A percentile compares a stretch with the other conserved stretches of the same genome.
Evolutionary conservation across 30 jellyfish, hydroid and myxozoan species (phyloP).

Genomic region (Chironex yamaguchii): DNA sequence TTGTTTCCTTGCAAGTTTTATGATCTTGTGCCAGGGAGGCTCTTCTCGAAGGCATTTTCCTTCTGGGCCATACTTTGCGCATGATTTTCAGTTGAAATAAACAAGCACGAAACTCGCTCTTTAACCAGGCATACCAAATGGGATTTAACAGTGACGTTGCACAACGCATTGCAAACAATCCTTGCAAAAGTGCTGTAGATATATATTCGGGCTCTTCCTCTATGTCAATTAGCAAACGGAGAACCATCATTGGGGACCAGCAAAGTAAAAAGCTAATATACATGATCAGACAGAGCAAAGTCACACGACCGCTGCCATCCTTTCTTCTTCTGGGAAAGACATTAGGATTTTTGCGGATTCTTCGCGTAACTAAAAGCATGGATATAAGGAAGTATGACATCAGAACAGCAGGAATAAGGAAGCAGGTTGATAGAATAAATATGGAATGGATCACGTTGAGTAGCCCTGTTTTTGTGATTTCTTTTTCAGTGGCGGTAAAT

Average conservation of each 20-base stretch:
- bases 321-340: conserved; percentile 27
- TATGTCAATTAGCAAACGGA: conserved; percentile 41
- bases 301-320: conserved; percentile 25
- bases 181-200: conserved; percentile 10
- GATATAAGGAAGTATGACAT: conserved; percentile 56
- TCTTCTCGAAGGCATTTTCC: background rate
- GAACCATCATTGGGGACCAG: conserved; percentile 73
- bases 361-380: conserved; percentile 50
- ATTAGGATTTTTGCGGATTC: conserved; percentile 40
- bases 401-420: conserved; percentile 62
- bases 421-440: background rate
- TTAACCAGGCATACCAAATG: conserved; percentile 70
- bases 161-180: conserved; percentile 51
- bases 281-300: conserved; percentile 53
- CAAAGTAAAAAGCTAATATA: conserved; percentile 52
- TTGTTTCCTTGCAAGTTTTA: background rate
- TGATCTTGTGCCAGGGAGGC: background rate
- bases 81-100: too few species aligned
- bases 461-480: background rate
- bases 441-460: conserved; percentile 7
- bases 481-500: background rate
- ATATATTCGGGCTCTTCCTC: conserved; percentile 8
- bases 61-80: background rate
- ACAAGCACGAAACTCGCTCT: conserved; percentile 41
- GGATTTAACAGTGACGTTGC: conserved; percentile 69